phyloP scores from a whole-genome alignment of 37 sponge, comb jelly and placozoan genomes.

The Geodia barretti region DNA sequence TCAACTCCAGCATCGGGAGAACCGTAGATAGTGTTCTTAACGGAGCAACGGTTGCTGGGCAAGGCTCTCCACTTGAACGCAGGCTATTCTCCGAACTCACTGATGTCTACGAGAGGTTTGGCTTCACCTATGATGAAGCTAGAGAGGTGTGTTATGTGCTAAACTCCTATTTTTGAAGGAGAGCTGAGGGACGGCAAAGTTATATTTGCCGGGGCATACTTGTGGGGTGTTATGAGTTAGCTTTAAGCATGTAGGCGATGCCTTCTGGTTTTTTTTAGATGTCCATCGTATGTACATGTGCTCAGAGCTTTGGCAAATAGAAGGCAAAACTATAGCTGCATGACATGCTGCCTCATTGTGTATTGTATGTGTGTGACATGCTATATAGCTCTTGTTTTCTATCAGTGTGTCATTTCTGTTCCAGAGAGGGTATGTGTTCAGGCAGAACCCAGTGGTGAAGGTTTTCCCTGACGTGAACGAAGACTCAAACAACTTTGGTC shows the following conservation, averaged over 20 bases:
- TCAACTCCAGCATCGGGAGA: conserved; percentile 12
- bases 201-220: no score
- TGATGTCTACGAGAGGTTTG: conserved; percentile 30
- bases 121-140: conserved; percentile 26
- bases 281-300: no score
- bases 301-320: no score
- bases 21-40: conserved; percentile 5
- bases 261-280: no score
- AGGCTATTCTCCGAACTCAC: conserved; percentile 30
- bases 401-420: conserved; percentile 7
- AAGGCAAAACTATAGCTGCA: not conserved
- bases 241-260: no score
- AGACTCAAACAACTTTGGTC: conserved; percentile 45
- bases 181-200: no score
- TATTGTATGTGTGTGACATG: not conserved
- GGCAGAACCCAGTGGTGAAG: conserved; percentile 92
- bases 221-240: no score
- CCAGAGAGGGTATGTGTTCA: conserved; percentile 90
- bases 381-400: not conserved
- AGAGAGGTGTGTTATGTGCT: conserved; percentile 13
- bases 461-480: conserved; percentile 44
- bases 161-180: not conserved
- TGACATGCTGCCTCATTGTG: not conserved
- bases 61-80: not conserved
- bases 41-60: not conserved